phyloP scores from a whole-genome alignment of 1,140 invertebrate species.

The Drosophila kanapiae region DNA sequence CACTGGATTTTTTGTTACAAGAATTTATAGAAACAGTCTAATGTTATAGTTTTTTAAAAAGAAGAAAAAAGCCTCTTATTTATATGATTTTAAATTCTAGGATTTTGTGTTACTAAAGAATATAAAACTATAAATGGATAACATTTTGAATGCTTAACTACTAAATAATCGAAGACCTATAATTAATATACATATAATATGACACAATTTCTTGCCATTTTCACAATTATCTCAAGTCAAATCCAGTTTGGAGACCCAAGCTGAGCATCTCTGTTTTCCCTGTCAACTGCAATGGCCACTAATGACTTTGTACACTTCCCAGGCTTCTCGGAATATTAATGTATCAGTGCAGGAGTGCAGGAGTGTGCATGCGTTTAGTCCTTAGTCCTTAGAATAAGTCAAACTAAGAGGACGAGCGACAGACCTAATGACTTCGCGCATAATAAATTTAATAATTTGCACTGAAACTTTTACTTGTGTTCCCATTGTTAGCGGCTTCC shows the following conservation, averaged over 20 bases:
- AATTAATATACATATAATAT: too few relatives aligned
- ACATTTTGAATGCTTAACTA: too few relatives aligned
- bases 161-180: too few relatives aligned
- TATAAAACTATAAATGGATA: too few relatives aligned
- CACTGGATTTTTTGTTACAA: neutral
- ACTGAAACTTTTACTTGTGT: slow-evolving; percentile 18
- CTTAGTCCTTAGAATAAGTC: slow-evolving; percentile 30
- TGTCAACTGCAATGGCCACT: slow-evolving; percentile 35
- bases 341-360: slow-evolving; percentile 14
- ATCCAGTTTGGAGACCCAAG: too few relatives aligned
- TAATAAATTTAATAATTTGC: slow-evolving; percentile 63
- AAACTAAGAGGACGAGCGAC: slow-evolving; percentile 32
- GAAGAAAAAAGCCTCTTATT: neutral
- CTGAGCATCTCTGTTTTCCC: slow-evolving; percentile 24
- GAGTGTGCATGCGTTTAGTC: slow-evolving; percentile 15
- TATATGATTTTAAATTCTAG: neutral
- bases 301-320: slow-evolving; percentile 33
- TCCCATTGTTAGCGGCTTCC: slow-evolving; percentile 24
- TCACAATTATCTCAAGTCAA: too few relatives aligned
- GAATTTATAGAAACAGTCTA: neutral
- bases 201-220: too few relatives aligned
- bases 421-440: slow-evolving; percentile 57
- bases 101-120: neutral
- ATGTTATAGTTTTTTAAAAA: neutral
- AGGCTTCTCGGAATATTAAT: slow-evolving; percentile 31